Conservation (phyloP, 2,888 invertebrate species). For the Dryadula phaetusa region DNA sequence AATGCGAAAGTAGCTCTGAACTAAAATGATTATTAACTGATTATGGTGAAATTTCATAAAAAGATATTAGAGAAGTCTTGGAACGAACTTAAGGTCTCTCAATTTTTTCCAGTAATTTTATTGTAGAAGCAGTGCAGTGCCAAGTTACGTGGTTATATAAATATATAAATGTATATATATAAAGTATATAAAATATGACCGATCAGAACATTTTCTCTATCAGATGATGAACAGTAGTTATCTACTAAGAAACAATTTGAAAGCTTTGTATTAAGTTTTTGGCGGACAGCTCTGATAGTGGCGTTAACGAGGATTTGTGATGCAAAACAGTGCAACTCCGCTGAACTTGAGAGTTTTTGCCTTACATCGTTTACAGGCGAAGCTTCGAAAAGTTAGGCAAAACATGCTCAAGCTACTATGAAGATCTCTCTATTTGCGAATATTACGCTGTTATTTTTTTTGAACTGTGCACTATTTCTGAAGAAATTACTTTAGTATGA, state of each 20-base stretch:
- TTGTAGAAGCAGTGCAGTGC: too few species aligned
- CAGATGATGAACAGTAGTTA: background rate
- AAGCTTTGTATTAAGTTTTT: slow-evolving; percentile 6
- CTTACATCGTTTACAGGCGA: slow-evolving; percentile 18
- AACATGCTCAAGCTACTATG: slow-evolving; percentile 13
- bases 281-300: slow-evolving; percentile 5
- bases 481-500: background rate
- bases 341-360: slow-evolving; percentile 15
- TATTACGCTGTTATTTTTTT: slow-evolving; percentile 11
- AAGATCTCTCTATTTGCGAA: slow-evolving; percentile 16
- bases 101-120: too few species aligned
- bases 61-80: too few species aligned
- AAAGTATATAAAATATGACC: background rate
- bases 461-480: background rate
- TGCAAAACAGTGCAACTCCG: slow-evolving; percentile 15
- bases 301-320: slow-evolving; percentile 15
- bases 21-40: too few species aligned
- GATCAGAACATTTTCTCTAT: background rate
- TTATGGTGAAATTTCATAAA: too few species aligned
- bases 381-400: slow-evolving; percentile 10
- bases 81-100: too few species aligned
- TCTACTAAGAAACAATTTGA: slow-evolving; percentile 1
- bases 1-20: too few species aligned
- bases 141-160: too few species aligned
- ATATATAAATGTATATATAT: too few species aligned